Evolutionary conservation across 2,113 vertebrate species (phyloP).

Genomic region (Antechinus stuartii): DNA sequence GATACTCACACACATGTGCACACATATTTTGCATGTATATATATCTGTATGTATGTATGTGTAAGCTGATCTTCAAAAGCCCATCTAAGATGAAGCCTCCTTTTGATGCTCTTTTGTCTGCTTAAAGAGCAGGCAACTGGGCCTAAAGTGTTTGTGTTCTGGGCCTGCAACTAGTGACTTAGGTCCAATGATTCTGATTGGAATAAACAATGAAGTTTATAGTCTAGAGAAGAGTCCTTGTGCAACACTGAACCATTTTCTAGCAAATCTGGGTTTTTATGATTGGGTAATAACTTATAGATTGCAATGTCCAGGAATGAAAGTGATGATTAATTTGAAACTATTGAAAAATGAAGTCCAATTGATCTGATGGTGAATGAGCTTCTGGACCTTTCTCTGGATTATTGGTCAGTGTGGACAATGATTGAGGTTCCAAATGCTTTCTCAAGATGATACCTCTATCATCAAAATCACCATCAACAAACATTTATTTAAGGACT

Average conservation of each 20-base stretch:
- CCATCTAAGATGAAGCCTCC: neutral
- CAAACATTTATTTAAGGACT: neutral
- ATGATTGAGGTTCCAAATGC: neutral
- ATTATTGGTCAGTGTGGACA: neutral
- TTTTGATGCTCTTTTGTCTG: neutral
- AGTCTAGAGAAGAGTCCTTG: neutral
- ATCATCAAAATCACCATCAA: neutral
- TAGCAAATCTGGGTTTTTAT: neutral
- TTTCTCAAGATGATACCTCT: neutral
- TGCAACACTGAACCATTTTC: neutral
- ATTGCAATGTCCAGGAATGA: neutral
- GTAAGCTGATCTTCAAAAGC: neutral
- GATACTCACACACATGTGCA: neutral
- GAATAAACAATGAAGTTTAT: neutral
- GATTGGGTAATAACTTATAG: neutral
- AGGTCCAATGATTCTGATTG: neutral
- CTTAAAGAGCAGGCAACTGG: neutral
- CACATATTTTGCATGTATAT: too few species aligned
- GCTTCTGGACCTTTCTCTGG: neutral
- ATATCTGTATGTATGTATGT: neutral
- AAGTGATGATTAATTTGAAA: neutral
- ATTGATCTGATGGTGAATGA: neutral
- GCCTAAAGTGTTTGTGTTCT: neutral
- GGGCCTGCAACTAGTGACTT: neutral
- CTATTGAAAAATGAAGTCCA: neutral